Conservation (phyloP, 2,888 invertebrate genomes). For the Alviniconcha strummeri region DNA sequence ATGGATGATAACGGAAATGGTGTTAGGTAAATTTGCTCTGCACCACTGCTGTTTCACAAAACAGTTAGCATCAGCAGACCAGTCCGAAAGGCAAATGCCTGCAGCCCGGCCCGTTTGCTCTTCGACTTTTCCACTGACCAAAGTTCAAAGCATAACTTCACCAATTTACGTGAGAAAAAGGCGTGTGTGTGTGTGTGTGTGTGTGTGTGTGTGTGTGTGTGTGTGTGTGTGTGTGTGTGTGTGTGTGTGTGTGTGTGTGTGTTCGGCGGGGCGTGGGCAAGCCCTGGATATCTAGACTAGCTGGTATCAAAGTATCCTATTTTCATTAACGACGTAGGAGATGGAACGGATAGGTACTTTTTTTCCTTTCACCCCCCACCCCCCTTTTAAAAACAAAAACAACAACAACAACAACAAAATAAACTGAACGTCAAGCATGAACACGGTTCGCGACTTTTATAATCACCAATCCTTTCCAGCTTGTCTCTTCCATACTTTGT, state of each 20-base stretch:
- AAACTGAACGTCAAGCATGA: no score
- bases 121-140: no score
- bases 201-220: constrained; percentile 1
- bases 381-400: not conserved
- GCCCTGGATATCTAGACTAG: no score
- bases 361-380: not conserved
- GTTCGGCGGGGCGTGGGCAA: not conserved
- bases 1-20: constrained; percentile 29
- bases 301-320: no score
- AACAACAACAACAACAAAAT: not conserved
- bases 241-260: not conserved
- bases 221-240: not conserved
- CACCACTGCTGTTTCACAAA: not conserved
- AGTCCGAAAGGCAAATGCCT: not conserved
- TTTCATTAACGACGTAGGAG: no score
- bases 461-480: no score
- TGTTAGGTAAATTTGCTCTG: constrained; percentile 29
- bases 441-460: no score
- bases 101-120: no score
- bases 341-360: not conserved
- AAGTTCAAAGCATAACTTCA: no score
- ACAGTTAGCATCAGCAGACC: not conserved
- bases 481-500: no score
- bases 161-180: no score
- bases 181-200: not conserved